Base-by-base conservation (phyloP, 1,140 invertebrate genomes). In the Oncopodura yosiiana region DNA sequence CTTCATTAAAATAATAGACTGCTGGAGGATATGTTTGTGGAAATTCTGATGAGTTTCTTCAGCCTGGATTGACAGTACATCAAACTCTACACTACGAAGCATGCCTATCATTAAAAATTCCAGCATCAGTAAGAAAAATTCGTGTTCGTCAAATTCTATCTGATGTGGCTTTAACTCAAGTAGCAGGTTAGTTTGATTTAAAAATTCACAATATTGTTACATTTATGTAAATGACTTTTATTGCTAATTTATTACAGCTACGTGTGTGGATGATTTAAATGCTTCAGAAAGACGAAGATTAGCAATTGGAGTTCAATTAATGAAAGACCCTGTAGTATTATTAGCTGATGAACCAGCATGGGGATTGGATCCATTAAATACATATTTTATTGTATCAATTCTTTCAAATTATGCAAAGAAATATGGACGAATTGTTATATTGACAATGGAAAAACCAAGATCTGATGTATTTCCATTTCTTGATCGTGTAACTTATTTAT, bases 381-480 rank as follows among this genome's bases (percentile, higher is more conserved):
- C 89, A 1, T 94, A 94, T 68, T 75, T 94, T 36, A 82, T 94
- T 3, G 82, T 94, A 19, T 94, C 90, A 0, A 94, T 93, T 69
- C 71, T 94, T 8, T 90, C 87, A 39, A 92, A 91, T 63, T 87
- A 90, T 30, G 87, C 88, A 2, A 90, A 90, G 59, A 90, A 91
- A 66, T 85, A 88, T 57, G 85, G 87, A 5, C 82, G 87, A 14
- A 86, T 89, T 5, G 86, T 94, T 3, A 75, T 94, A 19, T 68
- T 94, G 0, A 93, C 88, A 0, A 86, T 93, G 82, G 89, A 94
- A 64, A 92, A 92, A 63, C 91, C 91, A 0, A 75, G 87, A 51
- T 93, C 89, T 32, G 90, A 94, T 68, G 89, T 94, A 1, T 84
- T 94, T 65, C 89, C 90, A 0, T 93, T 94, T 65, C 74, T 94